A percentile compares a stretch with the other conserved stretches of the same genome.
phyloP scores from a whole-genome alignment of 2,888 invertebrate species.

The Eurytoma adleriae region DNA sequence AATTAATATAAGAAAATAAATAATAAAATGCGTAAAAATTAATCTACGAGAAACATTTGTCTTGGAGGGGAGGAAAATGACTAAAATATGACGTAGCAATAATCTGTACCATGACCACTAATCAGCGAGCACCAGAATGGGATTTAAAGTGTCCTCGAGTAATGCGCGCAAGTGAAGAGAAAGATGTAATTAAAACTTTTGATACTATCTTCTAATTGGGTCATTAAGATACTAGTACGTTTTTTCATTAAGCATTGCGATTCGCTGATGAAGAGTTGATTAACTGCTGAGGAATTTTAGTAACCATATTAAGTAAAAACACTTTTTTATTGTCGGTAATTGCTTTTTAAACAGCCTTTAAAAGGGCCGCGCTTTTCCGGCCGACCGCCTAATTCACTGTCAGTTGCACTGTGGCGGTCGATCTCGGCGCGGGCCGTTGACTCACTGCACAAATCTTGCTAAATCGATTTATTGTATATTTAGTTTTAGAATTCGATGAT shows the following conservation, averaged over 20 bases:
- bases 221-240: slow-evolving; percentile 37
- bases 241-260: slow-evolving; percentile 18
- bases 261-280: not conserved
- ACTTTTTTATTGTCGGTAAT: slow-evolving; percentile 9
- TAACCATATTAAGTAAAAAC: not conserved
- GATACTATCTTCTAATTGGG: slow-evolving; percentile 36
- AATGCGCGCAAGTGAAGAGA: slow-evolving; percentile 2
- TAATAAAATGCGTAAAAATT: not conserved
- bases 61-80: not conserved
- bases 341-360: slow-evolving; percentile 15
- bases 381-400: too few species aligned
- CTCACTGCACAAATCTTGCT: too few species aligned
- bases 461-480: too few species aligned
- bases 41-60: not conserved
- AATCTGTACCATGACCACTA: slow-evolving; percentile 1
- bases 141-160: slow-evolving; percentile 44
- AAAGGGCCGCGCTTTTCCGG: too few species aligned
- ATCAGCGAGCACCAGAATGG: slow-evolving; percentile 35
- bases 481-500: too few species aligned
- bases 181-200: slow-evolving; percentile 27
- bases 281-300: slow-evolving; percentile 9
- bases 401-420: too few species aligned
- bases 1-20: not conserved
- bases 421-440: too few species aligned
- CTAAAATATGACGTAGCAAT: slow-evolving; percentile 28